Evolutionary conservation across 1,140 invertebrate species (phyloP), one percentile per base, ranked within the genome.

Genomic region (Agrypnia vestita): DNA sequence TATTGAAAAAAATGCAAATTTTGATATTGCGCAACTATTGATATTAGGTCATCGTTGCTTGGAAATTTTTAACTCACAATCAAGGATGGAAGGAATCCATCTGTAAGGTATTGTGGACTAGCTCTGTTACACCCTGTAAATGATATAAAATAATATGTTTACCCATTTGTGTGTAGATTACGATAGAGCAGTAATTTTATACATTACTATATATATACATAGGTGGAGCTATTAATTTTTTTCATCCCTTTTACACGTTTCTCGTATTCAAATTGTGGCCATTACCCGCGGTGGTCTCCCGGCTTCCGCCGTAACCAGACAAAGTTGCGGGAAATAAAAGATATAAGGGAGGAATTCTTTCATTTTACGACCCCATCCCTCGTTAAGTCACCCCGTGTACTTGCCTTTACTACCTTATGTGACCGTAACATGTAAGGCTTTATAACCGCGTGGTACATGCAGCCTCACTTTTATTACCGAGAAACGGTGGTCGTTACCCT

Each of bases 331-430:
- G 49, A 51, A 51, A 51, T 51, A 13, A 12, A 51, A 15, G 6
- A 61, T 21, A 61, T 61, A 61, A 61, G 56, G 56, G 56, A 19
- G 15, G 59, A 35, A 25, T 62, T 19, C 59, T 25, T 62, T 25
- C 59, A 21, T 62, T 62, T 62, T 62, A 62, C 59, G 59, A 62
- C 59, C 59, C 25, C 59, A 25, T 43, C 9, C 7, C 59, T 62
- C 59, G 59, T 62, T 62, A 62, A 62, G 59, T 19, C 59, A 25
- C 17, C 59, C 59, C 25, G 3, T 17, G 15, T 15, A 21, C 17
- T 62, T 13, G 19, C 59, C 59, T 62, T 62, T 62, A 62, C 59
- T 62, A 21, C 59, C 59, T 15, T 56, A 56, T 19, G 53, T 15
- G 25, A 35, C 25, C 25, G 25, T 35, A 35, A 35, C 25, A 35